phyloP scores from a whole-genome alignment of 2,888 invertebrate genomes.

The Xestoiulus laeticollis region DNA sequence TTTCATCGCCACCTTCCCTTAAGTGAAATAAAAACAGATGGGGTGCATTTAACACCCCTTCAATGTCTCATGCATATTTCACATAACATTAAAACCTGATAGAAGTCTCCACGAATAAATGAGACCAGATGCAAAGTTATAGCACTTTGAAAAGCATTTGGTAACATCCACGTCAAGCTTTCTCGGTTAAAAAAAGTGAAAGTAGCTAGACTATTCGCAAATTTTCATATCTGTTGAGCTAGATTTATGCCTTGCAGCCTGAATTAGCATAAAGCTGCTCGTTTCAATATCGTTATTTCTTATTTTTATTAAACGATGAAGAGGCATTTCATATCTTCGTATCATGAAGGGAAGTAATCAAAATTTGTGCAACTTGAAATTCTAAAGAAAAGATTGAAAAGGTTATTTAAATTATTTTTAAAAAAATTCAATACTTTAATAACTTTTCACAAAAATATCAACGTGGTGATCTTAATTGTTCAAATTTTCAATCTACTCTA shows the following conservation, averaged over 20 bases:
- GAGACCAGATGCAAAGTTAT: background rate
- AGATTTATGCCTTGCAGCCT: background rate
- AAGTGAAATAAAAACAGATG: background rate
- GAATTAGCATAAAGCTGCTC: background rate
- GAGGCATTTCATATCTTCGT: background rate
- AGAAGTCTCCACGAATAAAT: background rate
- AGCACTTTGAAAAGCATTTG: background rate
- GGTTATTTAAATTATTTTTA: no score
- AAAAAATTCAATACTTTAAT: no score
- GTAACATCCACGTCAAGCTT: background rate
- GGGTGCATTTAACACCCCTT: background rate
- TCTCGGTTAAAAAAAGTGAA: background rate
- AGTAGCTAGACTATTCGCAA: background rate
- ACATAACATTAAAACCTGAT: background rate
- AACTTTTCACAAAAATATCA: no score
- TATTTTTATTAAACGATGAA: background rate
- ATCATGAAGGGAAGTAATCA: background rate
- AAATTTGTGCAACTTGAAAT: background rate
- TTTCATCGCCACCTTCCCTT: background rate
- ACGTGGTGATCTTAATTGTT: no score
- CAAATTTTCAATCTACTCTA: no score
- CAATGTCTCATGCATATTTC: background rate
- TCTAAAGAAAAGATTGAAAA: no score
- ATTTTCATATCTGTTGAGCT: background rate
- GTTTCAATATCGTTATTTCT: background rate